Evolutionary conservation across 2,113 vertebrate genomes (phyloP), one percentile per base, ranked within the genome.

Genomic region (Sminthopsis crassicaudata): DNA sequence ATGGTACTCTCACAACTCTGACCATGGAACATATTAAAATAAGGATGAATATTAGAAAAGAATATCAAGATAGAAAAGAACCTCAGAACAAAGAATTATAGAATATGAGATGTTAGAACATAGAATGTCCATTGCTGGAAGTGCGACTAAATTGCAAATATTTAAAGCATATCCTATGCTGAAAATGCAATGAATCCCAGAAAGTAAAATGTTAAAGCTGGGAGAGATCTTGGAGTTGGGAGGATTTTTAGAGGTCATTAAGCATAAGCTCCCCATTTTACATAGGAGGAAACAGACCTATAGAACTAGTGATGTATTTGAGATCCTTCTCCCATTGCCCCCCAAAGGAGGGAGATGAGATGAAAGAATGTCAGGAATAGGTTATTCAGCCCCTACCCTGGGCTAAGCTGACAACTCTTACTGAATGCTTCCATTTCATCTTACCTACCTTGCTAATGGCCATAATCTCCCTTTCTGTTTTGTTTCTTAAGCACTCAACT

Each of bases 401-500:
- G n/a, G 30, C 5, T 42, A 19, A 19, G 2, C 42, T 42, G 14
- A 0, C 19, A 89, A 24, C 25, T 0, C 23, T 42, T 42, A 1
- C 22, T 76, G 67, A 90, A 36, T 2, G 2, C 50, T 52, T 16
- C 27, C 7, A 2, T 46, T 53, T 30, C 7, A 42, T 46, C 52
- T 50, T 97, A n/a, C 67, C 7, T 76, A 76, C 67, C 67, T 76
- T n/a, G n/a, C 1, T 23, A n/a, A 84, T 84, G 67, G 67, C 92
- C 1, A 98, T 42, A 0, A 99, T 88, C 23, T 99, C 97, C 0
- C 98, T 97, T 95, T 97, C 92, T 1, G 96, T 98, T 91, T 97
- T 98, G 7, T 92, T 94, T 92, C 30, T 98, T 51, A 99, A 48
- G 54, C 99, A 99, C 1, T 67, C 95, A 25, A 98, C 96, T 92